Percentiles rank a stretch among this genome's conserved stretches.
These are phyloP conservation scores for Willisornis vidua DNA, from an alignment of 2,113 vertebrate genomes.

Conservation along the genomic window DNA sequence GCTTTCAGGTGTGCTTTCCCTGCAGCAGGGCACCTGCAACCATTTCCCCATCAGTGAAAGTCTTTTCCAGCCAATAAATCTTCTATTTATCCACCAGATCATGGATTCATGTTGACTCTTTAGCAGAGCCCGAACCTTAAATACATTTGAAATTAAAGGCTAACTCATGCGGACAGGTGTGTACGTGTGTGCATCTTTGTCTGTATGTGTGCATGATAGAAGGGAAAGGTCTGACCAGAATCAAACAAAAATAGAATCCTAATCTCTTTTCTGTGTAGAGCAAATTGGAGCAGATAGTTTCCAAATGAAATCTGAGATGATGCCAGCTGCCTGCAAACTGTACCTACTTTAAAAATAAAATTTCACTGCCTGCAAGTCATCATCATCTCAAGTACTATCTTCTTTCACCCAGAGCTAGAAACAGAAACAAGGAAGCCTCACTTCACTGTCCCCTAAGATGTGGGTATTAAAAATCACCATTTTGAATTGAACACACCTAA, in stretches of 20 bases:
- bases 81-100: conserved; percentile 10
- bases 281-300: conserved; percentile 42
- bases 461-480: neutral
- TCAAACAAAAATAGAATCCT: conserved; percentile 28
- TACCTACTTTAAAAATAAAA: conserved; percentile 49
- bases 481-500: neutral
- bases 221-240: neutral
- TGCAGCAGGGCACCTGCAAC: neutral
- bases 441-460: neutral
- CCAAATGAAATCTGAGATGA: conserved; percentile 53
- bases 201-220: neutral
- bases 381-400: neutral
- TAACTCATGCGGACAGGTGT: neutral
- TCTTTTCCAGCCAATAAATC: conserved; percentile 29
- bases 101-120: neutral
- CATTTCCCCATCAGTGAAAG: neutral
- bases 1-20: conserved; percentile 20
- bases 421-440: neutral
- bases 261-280: conserved; percentile 13
- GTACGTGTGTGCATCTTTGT: neutral
- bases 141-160: neutral
- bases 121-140: neutral
- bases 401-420: neutral
- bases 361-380: neutral
- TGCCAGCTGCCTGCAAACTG: conserved; percentile 41